A percentile compares a stretch with the other conserved stretches of the same genome.
Evolutionary conservation across 2,113 vertebrate species (phyloP).

Genomic region (Ramphastos sulfuratus): DNA sequence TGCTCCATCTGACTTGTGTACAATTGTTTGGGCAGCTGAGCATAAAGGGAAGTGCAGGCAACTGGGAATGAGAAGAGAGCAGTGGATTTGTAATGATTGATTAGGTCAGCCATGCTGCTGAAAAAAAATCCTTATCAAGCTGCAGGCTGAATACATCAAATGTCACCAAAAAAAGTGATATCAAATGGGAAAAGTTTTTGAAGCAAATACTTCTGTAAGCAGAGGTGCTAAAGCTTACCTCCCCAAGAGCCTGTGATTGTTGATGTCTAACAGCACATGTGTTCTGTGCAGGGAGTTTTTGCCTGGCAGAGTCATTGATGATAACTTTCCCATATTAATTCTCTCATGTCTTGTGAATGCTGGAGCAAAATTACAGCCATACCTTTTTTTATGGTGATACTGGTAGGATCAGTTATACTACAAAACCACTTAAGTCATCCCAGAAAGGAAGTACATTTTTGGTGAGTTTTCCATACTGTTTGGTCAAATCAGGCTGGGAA

Average conservation of each 20-base stretch:
- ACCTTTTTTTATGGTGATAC: background rate
- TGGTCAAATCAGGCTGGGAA: background rate
- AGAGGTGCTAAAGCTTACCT: background rate
- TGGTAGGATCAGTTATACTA: background rate
- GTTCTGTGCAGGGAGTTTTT: background rate
- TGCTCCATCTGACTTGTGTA: background rate
- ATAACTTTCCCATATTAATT: background rate
- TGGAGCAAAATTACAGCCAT: background rate
- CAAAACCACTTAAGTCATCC: no score
- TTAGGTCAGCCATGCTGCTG: background rate
- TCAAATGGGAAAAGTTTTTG: background rate
- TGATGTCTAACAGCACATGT: background rate
- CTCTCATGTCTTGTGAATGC: background rate
- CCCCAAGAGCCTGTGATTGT: background rate
- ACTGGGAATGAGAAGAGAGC: background rate
- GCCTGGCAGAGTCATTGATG: background rate
- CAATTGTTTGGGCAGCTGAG: slow-evolving; percentile 28
- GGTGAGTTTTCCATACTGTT: background rate
- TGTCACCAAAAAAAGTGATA: background rate
- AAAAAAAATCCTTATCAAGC: background rate
- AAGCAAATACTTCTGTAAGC: background rate
- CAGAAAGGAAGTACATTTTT: background rate
- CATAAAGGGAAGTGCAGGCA: background rate
- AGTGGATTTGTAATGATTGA: background rate
- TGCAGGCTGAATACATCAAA: background rate